Base-by-base conservation (phyloP, 2,797 vertebrate species). In the Ambastaia sidthimunki region DNA sequence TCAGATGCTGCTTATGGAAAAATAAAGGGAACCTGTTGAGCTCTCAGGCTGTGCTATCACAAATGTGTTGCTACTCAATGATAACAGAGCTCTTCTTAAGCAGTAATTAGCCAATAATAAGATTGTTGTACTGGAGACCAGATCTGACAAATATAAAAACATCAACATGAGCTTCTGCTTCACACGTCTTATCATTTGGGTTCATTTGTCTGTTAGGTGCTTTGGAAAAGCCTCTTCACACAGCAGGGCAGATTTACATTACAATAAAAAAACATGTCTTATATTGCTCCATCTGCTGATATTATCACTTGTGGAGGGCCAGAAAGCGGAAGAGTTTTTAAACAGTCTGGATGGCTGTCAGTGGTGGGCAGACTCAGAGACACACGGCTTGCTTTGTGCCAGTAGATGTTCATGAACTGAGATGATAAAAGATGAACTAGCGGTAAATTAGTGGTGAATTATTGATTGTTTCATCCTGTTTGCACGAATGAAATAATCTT, bases 221-320 rank as follows among this genome's bases (percentile, higher is more conserved):
- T 76, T n/a, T 13, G 37, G 25, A 28, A 31, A 21, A 25, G 3
- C 28, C 52, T 37, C 47, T 76, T 57, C 66, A 59, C 57, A 41
- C 68, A 57, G 25, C 55, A 48, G 4, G 25, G 54, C 60, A 60
- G 23, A 63, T 62, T 72, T 76, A 71, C 48, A 72, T 59, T 31
- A 70, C 48, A 47, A 69, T 74, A 52, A 85, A 79, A 71, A 74
- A 83, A 82, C 77, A 57, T 19, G 78, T 88, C 80, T 90, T 91
- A 91, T 88, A 92, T 88, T 76, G 83, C 78, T 89, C 91, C 91
- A 92, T 92, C 92, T 93, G 89, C 82, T 87, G 81, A 85, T 85
- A 88, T 85, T 89, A 80, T 88, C 79, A 88, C 84, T 89, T 85
- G 82, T 85, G 85, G 81, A 85, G 76, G 67, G 78, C 63, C 77